Percentiles rank a stretch among this genome's conserved stretches.
Conservation (phyloP, 2,797 vertebrate species). For the Lacerta agilis region DNA sequence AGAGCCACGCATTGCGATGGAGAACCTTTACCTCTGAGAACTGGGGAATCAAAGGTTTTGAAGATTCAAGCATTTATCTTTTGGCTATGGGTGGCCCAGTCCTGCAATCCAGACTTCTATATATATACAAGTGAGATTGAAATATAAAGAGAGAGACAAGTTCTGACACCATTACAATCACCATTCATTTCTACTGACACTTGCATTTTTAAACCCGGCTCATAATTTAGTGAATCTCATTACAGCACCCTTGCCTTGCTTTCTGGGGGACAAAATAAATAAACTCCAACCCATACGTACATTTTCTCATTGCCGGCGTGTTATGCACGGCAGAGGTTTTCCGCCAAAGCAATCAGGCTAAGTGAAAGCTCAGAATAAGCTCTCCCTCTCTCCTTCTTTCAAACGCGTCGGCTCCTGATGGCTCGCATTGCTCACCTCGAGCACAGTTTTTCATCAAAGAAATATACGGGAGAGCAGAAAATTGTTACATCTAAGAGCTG, state of each 20-base stretch:
- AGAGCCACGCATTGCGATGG: conserved; percentile 61
- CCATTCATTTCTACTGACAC: not conserved
- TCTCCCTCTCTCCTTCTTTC: not conserved
- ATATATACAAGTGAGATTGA: conserved; percentile 54
- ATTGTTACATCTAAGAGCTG: conserved; percentile 26
- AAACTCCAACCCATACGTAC: not conserved
- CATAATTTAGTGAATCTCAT: conserved; percentile 9
- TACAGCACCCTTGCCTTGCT: not conserved
- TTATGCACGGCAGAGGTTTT: not conserved
- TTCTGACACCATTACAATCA: conserved; percentile 43
- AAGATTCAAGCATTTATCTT: conserved; percentile 59
- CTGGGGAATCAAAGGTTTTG: conserved; percentile 63
- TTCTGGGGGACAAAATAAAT: not conserved
- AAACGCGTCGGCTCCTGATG: not conserved
- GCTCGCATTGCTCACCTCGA: conserved; percentile 9
- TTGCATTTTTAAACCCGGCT: not conserved
- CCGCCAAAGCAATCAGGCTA: not conserved
- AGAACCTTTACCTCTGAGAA: conserved; percentile 68
- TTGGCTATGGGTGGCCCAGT: conserved; percentile 59
- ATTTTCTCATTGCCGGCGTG: not conserved
- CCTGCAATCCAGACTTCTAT: conserved; percentile 60
- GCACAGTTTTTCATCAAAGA: conserved; percentile 33
- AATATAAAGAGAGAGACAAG: conserved; percentile 28
- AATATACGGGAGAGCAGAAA: not conserved
- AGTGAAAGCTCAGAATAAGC: not conserved